These are phyloP conservation scores for Drosophila antonietae DNA, from an alignment of 2,888 invertebrate genomes.

Conservation along the genomic window DNA sequence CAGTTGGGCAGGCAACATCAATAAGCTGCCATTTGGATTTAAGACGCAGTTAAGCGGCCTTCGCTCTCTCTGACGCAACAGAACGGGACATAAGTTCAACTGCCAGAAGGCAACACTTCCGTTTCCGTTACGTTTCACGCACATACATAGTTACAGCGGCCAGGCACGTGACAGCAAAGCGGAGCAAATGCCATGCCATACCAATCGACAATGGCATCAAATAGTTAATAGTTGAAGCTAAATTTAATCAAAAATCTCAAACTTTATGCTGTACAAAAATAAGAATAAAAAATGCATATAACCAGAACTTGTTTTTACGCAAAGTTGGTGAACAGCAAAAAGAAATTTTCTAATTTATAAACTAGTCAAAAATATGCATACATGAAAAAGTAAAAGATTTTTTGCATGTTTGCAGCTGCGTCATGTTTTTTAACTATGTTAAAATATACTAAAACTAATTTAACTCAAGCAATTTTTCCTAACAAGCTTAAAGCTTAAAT, in stretches of 20 bases:
- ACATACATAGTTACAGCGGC: slow-evolving; percentile 26
- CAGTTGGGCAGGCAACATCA: slow-evolving; percentile 29
- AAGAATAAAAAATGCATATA: too few species aligned
- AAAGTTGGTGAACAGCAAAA: slow-evolving; percentile 1
- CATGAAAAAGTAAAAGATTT: not conserved
- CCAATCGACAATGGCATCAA: slow-evolving; percentile 36
- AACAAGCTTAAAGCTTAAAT: too few species aligned
- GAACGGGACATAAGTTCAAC: slow-evolving; percentile 40
- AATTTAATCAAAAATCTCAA: not conserved
- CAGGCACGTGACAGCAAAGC: slow-evolving; percentile 50
- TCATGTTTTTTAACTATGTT: not conserved
- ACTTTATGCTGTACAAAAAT: too few species aligned
- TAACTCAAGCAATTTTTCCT: not conserved
- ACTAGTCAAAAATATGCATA: not conserved
- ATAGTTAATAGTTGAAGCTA: not conserved
- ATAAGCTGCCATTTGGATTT: slow-evolving; percentile 57
- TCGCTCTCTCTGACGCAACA: slow-evolving; percentile 16
- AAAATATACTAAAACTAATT: not conserved
- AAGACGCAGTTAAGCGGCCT: slow-evolving; percentile 58
- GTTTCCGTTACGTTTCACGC: slow-evolving; percentile 55
- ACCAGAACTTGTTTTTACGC: not conserved
- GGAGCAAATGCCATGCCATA: not conserved
- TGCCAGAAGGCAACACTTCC: slow-evolving; percentile 53
- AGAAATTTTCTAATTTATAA: slow-evolving; percentile 6
- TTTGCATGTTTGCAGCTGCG: not conserved